Evolutionary conservation across 2,888 invertebrate genomes (phyloP).

Genomic region (Coenonympha glycerion): DNA sequence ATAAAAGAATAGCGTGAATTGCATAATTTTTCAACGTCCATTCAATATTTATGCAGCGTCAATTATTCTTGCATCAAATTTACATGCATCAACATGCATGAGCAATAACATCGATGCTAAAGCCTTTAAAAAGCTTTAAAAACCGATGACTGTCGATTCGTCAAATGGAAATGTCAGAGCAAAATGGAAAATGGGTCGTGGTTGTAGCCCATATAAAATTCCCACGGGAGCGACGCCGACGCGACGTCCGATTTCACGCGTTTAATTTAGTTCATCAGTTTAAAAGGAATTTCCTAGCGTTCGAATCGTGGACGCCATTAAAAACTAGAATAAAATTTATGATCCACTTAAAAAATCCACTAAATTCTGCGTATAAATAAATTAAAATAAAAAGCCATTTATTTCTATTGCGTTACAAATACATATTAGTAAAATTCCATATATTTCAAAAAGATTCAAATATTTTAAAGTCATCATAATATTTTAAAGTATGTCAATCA

Average conservation of each 20-base stretch:
- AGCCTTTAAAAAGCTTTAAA: conserved; percentile 23
- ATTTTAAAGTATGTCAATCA: too few species aligned
- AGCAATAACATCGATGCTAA: conserved; percentile 20
- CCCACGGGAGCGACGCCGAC: conserved; percentile 2
- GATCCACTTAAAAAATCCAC: too few species aligned
- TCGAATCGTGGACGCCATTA: background rate
- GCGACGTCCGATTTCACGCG: background rate
- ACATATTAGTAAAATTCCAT: too few species aligned
- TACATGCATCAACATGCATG: conserved; percentile 24
- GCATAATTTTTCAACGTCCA: conserved; percentile 4
- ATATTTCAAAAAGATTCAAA: too few species aligned
- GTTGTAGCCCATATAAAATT: conserved; percentile 14
- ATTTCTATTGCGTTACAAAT: too few species aligned
- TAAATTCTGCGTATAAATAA: too few species aligned
- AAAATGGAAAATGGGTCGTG: conserved; percentile 20
- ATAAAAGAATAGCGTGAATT: background rate
- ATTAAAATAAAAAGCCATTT: too few species aligned
- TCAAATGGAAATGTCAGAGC: conserved; percentile 28
- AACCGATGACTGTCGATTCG: conserved; percentile 26
- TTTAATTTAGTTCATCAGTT: conserved; percentile 5
- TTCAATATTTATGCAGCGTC: conserved; percentile 13
- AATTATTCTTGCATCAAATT: conserved; percentile 22
- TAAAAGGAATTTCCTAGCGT: background rate
- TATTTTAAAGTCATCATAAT: too few species aligned
- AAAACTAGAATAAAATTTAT: too few species aligned